Conservation (phyloP, 1,140 invertebrate genomes). For the Cheumatopsyche charites region DNA sequence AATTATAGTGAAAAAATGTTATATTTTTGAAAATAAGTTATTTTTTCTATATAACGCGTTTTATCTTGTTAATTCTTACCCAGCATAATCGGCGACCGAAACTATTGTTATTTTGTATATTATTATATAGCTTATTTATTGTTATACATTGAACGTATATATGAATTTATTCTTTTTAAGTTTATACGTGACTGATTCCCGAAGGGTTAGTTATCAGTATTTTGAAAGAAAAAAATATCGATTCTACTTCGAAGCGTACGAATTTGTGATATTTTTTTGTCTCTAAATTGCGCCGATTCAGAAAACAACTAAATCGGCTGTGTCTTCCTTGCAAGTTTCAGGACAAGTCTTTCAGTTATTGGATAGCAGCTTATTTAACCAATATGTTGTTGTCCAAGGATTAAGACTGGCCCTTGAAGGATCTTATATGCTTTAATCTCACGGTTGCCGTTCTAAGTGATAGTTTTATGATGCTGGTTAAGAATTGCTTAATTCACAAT, state of each 20-base stretch:
- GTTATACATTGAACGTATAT: slow-evolving; percentile 24
- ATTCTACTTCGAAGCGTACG: slow-evolving; percentile 1
- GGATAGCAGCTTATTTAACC: too few species aligned
- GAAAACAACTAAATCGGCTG: neutral
- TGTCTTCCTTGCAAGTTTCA: neutral
- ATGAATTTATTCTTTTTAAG: slow-evolving; percentile 30
- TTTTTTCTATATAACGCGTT: slow-evolving; percentile 38
- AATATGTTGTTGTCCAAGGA: neutral
- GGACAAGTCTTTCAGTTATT: neutral
- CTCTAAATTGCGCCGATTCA: slow-evolving; percentile 8
- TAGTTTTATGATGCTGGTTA: slow-evolving; percentile 37
- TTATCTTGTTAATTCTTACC: slow-evolving; percentile 45
- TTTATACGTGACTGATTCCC: slow-evolving; percentile 23
- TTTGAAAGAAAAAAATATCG: slow-evolving; percentile 5
- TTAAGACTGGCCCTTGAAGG: neutral
- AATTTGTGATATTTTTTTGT: slow-evolving; percentile 21
- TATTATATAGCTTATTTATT: slow-evolving; percentile 38
- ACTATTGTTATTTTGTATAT: slow-evolving; percentile 40
- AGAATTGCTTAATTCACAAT: slow-evolving; percentile 48
- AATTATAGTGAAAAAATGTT: slow-evolving; percentile 42
- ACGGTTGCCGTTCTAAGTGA: slow-evolving; percentile 22
- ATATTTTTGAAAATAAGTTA: slow-evolving; percentile 43
- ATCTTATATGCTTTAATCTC: neutral
- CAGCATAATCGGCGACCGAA: slow-evolving; percentile 42
- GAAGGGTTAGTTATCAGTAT: slow-evolving; percentile 21